Conservation (phyloP, 2,888 invertebrate species). For the Stenurella melanura region DNA sequence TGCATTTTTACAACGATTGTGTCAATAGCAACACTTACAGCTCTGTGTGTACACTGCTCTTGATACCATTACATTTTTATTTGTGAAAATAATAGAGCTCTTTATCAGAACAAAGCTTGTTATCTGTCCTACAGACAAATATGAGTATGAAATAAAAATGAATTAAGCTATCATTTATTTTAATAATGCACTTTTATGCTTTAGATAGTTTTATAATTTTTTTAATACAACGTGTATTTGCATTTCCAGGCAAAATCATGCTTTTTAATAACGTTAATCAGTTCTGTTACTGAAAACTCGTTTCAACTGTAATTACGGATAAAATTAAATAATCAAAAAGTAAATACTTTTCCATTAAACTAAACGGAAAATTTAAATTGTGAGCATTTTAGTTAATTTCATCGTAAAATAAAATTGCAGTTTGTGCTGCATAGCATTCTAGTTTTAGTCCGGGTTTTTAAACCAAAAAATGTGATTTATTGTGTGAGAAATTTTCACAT, state of each 20-base stretch:
- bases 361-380: not conserved
- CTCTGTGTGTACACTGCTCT: not conserved
- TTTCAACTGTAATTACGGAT: not conserved
- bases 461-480: not conserved
- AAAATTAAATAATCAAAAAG: conserved; percentile 1
- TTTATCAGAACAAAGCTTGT: not conserved
- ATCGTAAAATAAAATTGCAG: not conserved
- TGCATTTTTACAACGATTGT: conserved; percentile 12
- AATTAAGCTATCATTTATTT: no score
- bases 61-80: not conserved
- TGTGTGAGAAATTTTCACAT: no score
- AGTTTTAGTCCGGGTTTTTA: not conserved
- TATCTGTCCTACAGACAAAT: no score
- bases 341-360: not conserved
- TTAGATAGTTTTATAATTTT: no score
- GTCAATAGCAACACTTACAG: conserved; percentile 13
- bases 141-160: no score
- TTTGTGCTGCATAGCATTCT: not conserved
- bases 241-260: no score
- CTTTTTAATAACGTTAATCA: not conserved
- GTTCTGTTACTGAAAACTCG: not conserved
- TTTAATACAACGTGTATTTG: no score
- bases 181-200: no score
- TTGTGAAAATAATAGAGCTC: not conserved
- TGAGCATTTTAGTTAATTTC: not conserved